Conservation (phyloP, 2,113 vertebrate species). For the Percopsis transmontana region DNA sequence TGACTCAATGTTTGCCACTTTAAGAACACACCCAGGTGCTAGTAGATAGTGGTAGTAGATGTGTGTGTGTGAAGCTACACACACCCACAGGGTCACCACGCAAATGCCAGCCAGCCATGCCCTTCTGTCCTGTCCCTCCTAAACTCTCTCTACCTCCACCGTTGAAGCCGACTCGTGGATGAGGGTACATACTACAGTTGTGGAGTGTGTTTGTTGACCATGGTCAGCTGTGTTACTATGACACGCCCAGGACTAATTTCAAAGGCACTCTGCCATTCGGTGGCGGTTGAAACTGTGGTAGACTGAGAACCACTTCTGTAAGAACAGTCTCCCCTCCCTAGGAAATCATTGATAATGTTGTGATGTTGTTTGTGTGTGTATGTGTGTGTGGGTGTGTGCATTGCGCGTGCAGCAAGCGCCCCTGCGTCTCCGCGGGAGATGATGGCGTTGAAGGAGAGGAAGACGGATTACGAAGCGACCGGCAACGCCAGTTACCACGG, state of each 20-base stretch:
- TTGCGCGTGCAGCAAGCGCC: constrained; percentile 86
- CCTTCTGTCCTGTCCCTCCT: too few species aligned
- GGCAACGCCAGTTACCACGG: constrained; percentile 92
- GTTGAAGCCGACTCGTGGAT: too few species aligned
- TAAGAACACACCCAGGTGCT: constrained; percentile 27
- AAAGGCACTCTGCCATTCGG: too few species aligned
- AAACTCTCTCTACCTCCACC: too few species aligned
- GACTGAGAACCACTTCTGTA: too few species aligned
- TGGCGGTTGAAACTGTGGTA: too few species aligned
- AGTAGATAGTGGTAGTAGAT: constrained; percentile 21
- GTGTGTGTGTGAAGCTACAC: constrained; percentile 9
- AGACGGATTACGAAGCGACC: constrained; percentile 92
- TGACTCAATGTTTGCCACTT: constrained; percentile 44
- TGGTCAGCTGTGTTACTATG: too few species aligned
- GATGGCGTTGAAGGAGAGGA: constrained; percentile 96
- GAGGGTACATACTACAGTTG: too few species aligned
- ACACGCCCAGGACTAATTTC: too few species aligned
- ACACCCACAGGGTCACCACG: constrained; percentile 8
- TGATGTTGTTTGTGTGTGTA: constrained; percentile 14
- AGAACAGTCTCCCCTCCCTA: too few species aligned
- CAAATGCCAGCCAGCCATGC: too few species aligned
- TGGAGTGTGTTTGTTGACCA: too few species aligned
- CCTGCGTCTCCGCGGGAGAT: constrained; percentile 97
- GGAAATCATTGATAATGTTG: constrained; percentile 3
- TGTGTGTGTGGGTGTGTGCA: constrained; percentile 31